These are phyloP conservation scores for Thera britannica DNA, from an alignment of 2,888 invertebrate genomes.

Conservation along the genomic window DNA sequence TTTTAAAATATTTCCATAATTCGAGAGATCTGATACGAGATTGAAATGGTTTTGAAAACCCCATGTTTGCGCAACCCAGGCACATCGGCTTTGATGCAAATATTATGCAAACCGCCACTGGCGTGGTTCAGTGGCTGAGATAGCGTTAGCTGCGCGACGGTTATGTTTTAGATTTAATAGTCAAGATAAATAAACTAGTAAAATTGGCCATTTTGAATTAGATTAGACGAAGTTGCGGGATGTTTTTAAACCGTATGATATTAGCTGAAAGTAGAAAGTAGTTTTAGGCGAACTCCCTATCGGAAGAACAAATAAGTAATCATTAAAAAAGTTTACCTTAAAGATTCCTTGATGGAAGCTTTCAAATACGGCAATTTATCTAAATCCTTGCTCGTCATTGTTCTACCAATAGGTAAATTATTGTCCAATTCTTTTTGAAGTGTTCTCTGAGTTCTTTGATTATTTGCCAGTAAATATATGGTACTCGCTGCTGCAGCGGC, in stretches of 20 bases:
- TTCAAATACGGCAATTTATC: conserved; percentile 88
- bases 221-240: conserved; percentile 4
- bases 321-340: conserved; percentile 80
- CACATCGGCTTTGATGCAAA: conserved; percentile 56
- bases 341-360: conserved; percentile 91
- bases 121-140: conserved; percentile 46
- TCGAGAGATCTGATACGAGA: conserved; percentile 1
- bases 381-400: conserved; percentile 85
- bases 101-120: conserved; percentile 61
- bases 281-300: not conserved
- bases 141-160: conserved; percentile 43
- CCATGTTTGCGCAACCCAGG: conserved; percentile 44
- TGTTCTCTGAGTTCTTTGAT: conserved; percentile 87
- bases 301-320: not conserved
- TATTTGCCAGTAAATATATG: conserved; percentile 89
- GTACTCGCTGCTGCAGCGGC: conserved; percentile 91
- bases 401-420: conserved; percentile 81
- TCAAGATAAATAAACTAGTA: conserved; percentile 21
- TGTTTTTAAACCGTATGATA: not conserved
- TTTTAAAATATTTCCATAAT: conserved; percentile 8
- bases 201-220: conserved; percentile 16
- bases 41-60: conserved; percentile 28
- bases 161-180: conserved; percentile 37
- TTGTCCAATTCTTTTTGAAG: conserved; percentile 86
- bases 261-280: not conserved